A percentile compares a stretch with the other conserved stretches of the same genome.
These are phyloP conservation scores for Hypotaenidia philippensis DNA, from an alignment of 2,797 vertebrate species.

Conservation along the genomic window DNA sequence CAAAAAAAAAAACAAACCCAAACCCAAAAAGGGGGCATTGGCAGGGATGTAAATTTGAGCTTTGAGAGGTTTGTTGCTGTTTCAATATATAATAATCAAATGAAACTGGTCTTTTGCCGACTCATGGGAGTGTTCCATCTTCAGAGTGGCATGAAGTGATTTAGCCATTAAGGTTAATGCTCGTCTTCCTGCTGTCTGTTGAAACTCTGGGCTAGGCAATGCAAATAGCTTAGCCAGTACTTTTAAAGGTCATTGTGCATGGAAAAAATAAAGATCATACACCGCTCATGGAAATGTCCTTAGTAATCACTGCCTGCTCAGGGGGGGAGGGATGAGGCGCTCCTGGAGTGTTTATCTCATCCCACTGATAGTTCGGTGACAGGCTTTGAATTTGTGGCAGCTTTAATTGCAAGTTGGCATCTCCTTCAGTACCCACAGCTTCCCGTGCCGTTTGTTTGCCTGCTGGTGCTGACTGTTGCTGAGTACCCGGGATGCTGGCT, in stretches of 20 bases:
- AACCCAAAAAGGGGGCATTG: neutral
- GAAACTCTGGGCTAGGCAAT: constrained; percentile 78
- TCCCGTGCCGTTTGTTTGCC: accelerated
- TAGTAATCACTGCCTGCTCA: constrained; percentile 68
- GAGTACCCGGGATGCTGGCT: accelerated
- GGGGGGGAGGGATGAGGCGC: constrained; percentile 9
- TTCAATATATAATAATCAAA: constrained; percentile 36
- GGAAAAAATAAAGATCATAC: constrained; percentile 73
- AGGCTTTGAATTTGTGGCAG: constrained; percentile 26
- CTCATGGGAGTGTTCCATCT: constrained; percentile 54
- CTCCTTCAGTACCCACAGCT: neutral
- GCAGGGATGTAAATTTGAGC: neutral
- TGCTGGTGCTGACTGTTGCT: neutral
- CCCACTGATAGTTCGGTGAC: neutral
- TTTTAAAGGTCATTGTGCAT: constrained; percentile 83
- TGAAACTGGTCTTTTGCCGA: neutral
- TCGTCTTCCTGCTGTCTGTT: constrained; percentile 75
- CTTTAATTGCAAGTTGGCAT: neutral
- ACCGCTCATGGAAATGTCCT: constrained; percentile 74
- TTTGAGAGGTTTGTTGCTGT: neutral
- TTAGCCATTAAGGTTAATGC: constrained; percentile 83
- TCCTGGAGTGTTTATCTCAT: constrained; percentile 53
- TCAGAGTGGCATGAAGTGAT: constrained; percentile 71
- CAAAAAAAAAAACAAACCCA: neutral
- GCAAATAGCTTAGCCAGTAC: constrained; percentile 83